Base-by-base conservation (phyloP, 2,797 vertebrate species). In the Paratrypauchen microcephalus region DNA sequence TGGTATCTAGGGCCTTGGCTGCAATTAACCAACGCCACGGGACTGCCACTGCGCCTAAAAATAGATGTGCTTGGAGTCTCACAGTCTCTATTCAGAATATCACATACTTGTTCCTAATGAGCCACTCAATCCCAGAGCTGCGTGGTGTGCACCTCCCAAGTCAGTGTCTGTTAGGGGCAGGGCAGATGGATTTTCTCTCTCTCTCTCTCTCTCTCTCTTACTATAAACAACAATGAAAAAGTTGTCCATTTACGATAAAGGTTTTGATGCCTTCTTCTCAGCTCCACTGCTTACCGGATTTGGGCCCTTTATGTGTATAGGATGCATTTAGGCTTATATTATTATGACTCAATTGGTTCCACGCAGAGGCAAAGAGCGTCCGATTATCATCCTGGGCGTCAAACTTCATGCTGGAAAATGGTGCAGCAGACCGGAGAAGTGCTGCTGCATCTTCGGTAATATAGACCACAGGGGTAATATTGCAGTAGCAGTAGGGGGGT, bases 41-140 rank as follows among this genome's bases (percentile, higher is more conserved):
- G 91, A 93, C 90, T 91, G 88, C 90, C 93, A 93, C 93, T 91
- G 93, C 92, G 93, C 80, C 93, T 94, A 95, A 92, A 93, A 93
- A 94, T 94, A 94, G 92, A 89, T 32, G 86, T 88, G 89, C 89
- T 92, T 89, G 91, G 91, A 94, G 91, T 93, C 93, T 93, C 94
- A 91, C 89, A 92, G 92, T 94, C 93, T 93, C 90, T 90, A 91
- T 93, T 94, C 92, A 94, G 91, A 94, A 94, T 92, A 93, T 94
- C 91, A 91, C 93, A 93, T 92, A 90, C 90, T 93, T 92, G 91
- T 92, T 87, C 89, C 92, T 94, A 94, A 94, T 94, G 93, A 94
- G 92, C 87, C 85, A 86, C 89, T 83, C 86, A 90, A 86, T 92
- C 93, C 92, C 92, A 45, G 65, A 87, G 91, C 91, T 89, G 90